Base-by-base conservation (phyloP, 2,113 vertebrate species). In the Cepphus grylle region DNA sequence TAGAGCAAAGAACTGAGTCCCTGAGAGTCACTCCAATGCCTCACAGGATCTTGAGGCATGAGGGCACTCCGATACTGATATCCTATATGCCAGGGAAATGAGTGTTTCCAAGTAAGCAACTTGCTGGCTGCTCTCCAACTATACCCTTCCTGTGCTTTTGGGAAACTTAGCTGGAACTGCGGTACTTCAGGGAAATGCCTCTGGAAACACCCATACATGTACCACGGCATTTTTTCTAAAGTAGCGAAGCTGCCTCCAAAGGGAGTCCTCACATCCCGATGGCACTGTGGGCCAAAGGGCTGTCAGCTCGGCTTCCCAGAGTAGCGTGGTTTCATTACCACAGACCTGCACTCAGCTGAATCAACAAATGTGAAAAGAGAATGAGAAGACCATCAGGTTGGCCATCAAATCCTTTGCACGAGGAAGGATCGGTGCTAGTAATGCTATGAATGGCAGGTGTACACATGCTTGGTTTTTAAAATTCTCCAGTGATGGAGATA, bases 361-460 rank as follows among this genome's bases (percentile, higher is more conserved):
- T 34, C 43, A 82, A 36, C 7, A 15, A 71, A 71, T 1, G 13
- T 59, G 38, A 78, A 91, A 74, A 72, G 27, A 88, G 19, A 81
- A 89, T 27, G 21, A 79, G 40, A 65, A 78, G 40, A 65, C 8
- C 14, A 23, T 22, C n/a, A n/a, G 26, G 22, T 56, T 8, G 45
- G 49, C 38, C 30, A 32, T 4, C 0, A 0, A 40, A 23, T 36
- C 49, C 40, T 67, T 15, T 63, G 26, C 38, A 71, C 5, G 3
- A 42, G 1, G 1, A 80, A 73, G 43, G 16, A 74, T 12, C 52
- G 27, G 34, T 27, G 50, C 32, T 38, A 87, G 38, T 9, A 58
- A 32, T 34, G 15, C 14, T 34, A 8, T 8, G 26, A 79, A 52
- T n/a, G 17, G 30, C 34, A 88, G 9, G 18, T 40, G 23, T n/a